Evolutionary conservation across 2,113 vertebrate species (phyloP).

Genomic region (Notiomystis cincta): DNA sequence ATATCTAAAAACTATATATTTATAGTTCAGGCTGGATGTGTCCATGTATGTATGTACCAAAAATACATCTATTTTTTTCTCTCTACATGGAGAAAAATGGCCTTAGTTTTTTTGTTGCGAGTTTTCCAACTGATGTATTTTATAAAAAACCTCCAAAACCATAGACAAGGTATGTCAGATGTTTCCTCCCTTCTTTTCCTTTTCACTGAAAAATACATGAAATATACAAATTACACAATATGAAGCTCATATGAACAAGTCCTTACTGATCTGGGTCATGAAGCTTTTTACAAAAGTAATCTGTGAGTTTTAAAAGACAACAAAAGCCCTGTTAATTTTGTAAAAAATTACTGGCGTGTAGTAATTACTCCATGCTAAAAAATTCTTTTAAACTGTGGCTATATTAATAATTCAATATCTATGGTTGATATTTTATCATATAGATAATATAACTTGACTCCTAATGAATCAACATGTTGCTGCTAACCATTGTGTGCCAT

Average conservation of each 20-base stretch:
- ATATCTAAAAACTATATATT: not conserved
- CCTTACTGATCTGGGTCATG: not conserved
- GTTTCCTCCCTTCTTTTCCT: not conserved
- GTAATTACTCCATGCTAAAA: not conserved
- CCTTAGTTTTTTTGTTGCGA: not conserved
- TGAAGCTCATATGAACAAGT: not conserved
- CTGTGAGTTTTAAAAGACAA: not conserved
- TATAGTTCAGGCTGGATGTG: not conserved
- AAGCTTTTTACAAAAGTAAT: not conserved
- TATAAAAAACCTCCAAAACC: accelerated
- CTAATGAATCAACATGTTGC: not conserved
- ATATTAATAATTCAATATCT: not conserved
- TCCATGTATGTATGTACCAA: not conserved
- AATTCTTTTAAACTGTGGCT: not conserved
- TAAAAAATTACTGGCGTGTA: not conserved
- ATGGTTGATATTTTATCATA: not conserved
- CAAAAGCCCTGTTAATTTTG: accelerated
- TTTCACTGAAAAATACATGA: not conserved
- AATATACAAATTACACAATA: not conserved
- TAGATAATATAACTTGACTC: not conserved
- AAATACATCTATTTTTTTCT: not conserved
- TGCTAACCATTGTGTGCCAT: not conserved
- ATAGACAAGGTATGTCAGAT: not conserved
- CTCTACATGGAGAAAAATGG: not conserved
- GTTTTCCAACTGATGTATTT: not conserved